phyloP scores from a whole-genome alignment of 2,113 vertebrate genomes.

The Ceyx melanurus region DNA sequence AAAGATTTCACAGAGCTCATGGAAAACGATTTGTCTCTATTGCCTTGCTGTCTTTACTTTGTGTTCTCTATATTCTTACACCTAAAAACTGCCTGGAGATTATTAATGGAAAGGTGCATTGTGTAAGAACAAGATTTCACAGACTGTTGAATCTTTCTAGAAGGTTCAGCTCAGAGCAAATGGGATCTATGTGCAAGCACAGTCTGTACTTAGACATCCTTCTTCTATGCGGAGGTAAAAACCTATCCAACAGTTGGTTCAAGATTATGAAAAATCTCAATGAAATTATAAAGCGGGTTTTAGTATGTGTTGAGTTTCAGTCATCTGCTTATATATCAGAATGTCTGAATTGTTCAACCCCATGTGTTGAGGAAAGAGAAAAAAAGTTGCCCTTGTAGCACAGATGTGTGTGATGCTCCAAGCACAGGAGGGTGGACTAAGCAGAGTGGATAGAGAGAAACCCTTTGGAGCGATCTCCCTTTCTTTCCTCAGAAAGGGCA shows the following conservation, averaged over 20 bases:
- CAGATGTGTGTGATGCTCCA: not conserved
- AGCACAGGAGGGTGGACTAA: not conserved
- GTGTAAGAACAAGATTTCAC: not conserved
- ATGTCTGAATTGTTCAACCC: not conserved
- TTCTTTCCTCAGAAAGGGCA: not conserved
- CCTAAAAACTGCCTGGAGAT: not conserved
- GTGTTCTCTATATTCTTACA: not conserved
- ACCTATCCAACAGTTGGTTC: not conserved
- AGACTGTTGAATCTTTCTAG: slow-evolving; percentile 21
- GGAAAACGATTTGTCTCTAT: not conserved
- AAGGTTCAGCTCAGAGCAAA: slow-evolving; percentile 18
- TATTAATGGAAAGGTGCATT: not conserved
- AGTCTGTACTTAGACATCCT: not conserved
- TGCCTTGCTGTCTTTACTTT: not conserved
- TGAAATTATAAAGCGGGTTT: not conserved
- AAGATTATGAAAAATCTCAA: not conserved
- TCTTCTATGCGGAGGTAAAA: not conserved
- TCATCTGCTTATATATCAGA: not conserved
- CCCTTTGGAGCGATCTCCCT: not conserved
- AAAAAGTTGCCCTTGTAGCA: not conserved
- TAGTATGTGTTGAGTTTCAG: fast-evolving
- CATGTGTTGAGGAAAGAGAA: not conserved
- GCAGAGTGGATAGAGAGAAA: not conserved
- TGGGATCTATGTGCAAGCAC: not conserved
- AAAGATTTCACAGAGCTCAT: not conserved